A percentile compares a stretch with the other conserved stretches of the same genome.
These are phyloP conservation scores for Pavo muticus DNA, from an alignment of 2,113 vertebrate genomes.

Conservation along the genomic window DNA sequence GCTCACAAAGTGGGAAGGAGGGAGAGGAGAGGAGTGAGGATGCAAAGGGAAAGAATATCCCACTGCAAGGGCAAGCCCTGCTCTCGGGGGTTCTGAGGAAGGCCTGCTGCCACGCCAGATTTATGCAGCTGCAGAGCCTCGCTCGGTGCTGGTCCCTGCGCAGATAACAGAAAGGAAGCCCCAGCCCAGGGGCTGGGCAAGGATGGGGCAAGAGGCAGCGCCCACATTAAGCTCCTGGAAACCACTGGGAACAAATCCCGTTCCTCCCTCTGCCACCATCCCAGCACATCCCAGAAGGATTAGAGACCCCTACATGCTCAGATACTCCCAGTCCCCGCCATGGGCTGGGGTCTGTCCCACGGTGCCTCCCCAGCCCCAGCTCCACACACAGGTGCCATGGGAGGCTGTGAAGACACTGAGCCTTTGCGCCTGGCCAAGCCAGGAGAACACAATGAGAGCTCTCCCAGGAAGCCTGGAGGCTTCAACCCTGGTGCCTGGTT, in stretches of 20 bases:
- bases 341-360: neutral
- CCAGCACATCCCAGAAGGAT: too few relatives aligned
- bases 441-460: constrained; percentile 44
- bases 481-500: neutral
- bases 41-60: neutral
- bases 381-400: neutral
- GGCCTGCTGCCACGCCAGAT: neutral
- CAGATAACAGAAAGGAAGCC: neutral
- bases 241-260: accelerated
- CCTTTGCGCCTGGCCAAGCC: neutral
- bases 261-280: neutral
- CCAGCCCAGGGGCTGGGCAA: neutral
- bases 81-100: neutral
- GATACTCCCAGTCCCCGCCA: neutral
- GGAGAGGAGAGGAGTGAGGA: neutral
- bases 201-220: neutral
- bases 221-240: neutral
- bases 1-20: neutral
- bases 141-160: neutral
- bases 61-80: neutral
- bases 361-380: neutral
- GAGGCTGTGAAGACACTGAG: neutral
- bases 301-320: neutral
- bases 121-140: neutral
- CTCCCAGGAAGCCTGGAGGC: neutral